phyloP scores from a whole-genome alignment of 30 jellyfish, hydroid and myxozoan genomes.

The Nemopilema nomurai region DNA sequence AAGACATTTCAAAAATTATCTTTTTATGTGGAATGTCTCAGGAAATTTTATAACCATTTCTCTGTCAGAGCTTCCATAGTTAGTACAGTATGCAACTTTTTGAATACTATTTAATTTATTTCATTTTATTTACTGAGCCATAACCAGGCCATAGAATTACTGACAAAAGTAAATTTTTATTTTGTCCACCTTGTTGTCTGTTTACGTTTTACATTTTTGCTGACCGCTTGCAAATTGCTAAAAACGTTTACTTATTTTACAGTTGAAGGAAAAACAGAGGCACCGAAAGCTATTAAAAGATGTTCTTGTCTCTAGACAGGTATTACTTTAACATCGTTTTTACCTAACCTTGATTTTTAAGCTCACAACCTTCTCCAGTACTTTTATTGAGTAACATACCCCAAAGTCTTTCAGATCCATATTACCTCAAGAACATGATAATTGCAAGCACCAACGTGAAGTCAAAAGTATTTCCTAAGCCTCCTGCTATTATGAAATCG shows the following conservation, averaged over 20 bases:
- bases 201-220: background rate
- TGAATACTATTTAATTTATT: background rate
- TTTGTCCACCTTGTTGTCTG: background rate
- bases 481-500: no score
- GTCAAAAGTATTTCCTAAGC: no score
- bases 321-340: background rate
- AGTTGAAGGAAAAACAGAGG: constrained; percentile 73
- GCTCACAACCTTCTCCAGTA: background rate
- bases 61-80: background rate
- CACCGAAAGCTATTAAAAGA: constrained; percentile 60
- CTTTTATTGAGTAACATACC: background rate
- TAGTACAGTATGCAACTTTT: background rate
- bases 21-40: no score
- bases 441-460: no score
- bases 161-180: background rate
- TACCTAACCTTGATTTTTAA: background rate
- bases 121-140: background rate
- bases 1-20: no score
- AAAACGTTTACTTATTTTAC: background rate
- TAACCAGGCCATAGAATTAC: background rate
- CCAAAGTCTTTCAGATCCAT: no score
- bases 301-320: constrained; percentile 78
- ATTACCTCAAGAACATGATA: no score
- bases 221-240: no score
- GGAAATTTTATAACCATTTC: no score